A percentile compares a stretch with the other conserved stretches of the same genome.
phyloP scores from a whole-genome alignment of 2,888 invertebrate genomes.

The Papilio demoleus region DNA sequence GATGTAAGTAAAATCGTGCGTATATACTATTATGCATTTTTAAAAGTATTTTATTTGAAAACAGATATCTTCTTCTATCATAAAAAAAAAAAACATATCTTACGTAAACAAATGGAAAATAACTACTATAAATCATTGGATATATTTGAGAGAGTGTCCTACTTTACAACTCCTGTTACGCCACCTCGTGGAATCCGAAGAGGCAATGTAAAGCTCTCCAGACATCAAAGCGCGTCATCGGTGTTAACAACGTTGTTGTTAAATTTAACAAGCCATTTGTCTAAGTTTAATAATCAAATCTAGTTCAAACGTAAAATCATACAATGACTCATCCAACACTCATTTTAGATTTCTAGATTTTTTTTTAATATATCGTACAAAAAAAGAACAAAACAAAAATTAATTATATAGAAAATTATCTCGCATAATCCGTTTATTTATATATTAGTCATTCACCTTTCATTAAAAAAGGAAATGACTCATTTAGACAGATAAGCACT shows the following conservation, averaged over 20 bases:
- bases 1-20: too few relatives aligned
- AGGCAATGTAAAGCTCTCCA: conserved; percentile 20
- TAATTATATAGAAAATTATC: not conserved
- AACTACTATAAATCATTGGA: not conserved
- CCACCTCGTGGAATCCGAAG: conserved; percentile 26
- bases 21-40: too few relatives aligned
- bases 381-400: too few relatives aligned
- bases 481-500: conserved; percentile 4
- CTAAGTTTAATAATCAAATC: not conserved
- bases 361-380: too few relatives aligned
- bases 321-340: too few relatives aligned
- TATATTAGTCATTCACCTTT: not conserved
- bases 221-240: conserved; percentile 22
- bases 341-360: too few relatives aligned
- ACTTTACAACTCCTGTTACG: conserved; percentile 25
- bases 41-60: too few relatives aligned
- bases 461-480: conserved; percentile 5
- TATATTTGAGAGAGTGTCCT: conserved; percentile 13
- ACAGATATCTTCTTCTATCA: not conserved
- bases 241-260: conserved; percentile 24
- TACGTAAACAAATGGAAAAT: not conserved
- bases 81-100: not conserved
- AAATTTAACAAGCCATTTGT: conserved; percentile 24
- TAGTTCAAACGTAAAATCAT: too few relatives aligned
- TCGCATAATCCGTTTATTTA: not conserved